Percentiles rank a stretch among this genome's conserved stretches.
Conservation (phyloP, 1,140 invertebrate genomes). For the Anadara kagoshimensis region DNA sequence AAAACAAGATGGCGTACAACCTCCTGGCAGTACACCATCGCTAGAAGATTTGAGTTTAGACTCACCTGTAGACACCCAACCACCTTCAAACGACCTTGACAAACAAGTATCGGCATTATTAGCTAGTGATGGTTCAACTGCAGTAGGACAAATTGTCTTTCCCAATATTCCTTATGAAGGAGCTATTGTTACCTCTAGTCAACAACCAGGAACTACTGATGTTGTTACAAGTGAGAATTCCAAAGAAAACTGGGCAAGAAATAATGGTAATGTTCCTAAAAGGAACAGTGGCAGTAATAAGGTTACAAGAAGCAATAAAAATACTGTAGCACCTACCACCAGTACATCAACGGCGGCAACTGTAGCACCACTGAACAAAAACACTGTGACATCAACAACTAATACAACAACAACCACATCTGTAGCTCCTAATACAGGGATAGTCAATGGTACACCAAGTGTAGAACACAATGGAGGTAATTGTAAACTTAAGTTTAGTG, state of each 20-base stretch:
- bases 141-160: constrained; percentile 43
- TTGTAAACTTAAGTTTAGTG: not conserved
- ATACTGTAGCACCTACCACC: constrained; percentile 27
- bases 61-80: constrained; percentile 29
- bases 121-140: constrained; percentile 32
- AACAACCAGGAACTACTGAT: constrained; percentile 24
- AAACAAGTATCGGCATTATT: constrained; percentile 46
- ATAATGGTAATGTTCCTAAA: constrained; percentile 38
- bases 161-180: constrained; percentile 42
- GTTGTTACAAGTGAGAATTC: constrained; percentile 15
- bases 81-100: constrained; percentile 49
- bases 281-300: constrained; percentile 18
- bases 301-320: constrained; percentile 14
- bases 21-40: constrained; percentile 15
- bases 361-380: constrained; percentile 1
- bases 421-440: too few relatives aligned
- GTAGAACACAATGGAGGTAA: constrained; percentile 34
- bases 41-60: constrained; percentile 23
- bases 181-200: constrained; percentile 33
- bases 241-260: constrained; percentile 37
- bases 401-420: too few relatives aligned
- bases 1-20: constrained; percentile 38
- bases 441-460: constrained; percentile 25
- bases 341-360: constrained; percentile 31
- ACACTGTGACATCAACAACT: too few relatives aligned